Percentiles rank a stretch among this genome's conserved stretches.
Evolutionary conservation across 2,888 invertebrate genomes (phyloP).

Genomic region (Pantelozetes paolii): DNA sequence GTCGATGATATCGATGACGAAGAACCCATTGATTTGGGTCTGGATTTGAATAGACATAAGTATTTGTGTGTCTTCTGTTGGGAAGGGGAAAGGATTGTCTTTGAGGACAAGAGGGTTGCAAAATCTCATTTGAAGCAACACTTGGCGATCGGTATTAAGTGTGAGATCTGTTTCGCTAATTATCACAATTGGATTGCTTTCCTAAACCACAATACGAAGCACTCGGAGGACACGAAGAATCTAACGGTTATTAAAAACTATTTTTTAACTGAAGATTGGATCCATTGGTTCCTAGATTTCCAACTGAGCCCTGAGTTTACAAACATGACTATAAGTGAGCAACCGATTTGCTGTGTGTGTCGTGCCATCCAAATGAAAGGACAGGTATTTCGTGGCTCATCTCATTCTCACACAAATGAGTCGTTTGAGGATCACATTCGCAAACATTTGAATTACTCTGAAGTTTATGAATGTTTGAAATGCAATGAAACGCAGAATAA

Average conservation of each 20-base stretch:
- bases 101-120: neutral
- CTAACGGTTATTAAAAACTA: neutral
- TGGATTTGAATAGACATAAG: too few relatives aligned
- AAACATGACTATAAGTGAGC: neutral
- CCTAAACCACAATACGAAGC: neutral
- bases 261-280: neutral
- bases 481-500: neutral
- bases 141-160: neutral
- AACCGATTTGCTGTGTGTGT: neutral
- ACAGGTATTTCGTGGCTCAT: neutral
- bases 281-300: constrained; percentile 4
- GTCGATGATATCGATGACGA: too few relatives aligned
- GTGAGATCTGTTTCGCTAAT: neutral
- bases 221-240: neutral
- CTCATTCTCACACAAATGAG: neutral
- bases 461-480: neutral
- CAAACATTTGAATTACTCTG: neutral
- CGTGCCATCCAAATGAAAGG: neutral
- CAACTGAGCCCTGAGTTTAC: neutral
- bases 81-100: neutral
- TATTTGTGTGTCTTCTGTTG: constrained; percentile 16
- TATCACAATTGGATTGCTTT: neutral
- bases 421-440: neutral
- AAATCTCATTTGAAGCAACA: neutral
- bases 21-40: too few relatives aligned